Evolutionary conservation across 2,888 invertebrate genomes (phyloP).

Genomic region (Drosophila emarginata): DNA sequence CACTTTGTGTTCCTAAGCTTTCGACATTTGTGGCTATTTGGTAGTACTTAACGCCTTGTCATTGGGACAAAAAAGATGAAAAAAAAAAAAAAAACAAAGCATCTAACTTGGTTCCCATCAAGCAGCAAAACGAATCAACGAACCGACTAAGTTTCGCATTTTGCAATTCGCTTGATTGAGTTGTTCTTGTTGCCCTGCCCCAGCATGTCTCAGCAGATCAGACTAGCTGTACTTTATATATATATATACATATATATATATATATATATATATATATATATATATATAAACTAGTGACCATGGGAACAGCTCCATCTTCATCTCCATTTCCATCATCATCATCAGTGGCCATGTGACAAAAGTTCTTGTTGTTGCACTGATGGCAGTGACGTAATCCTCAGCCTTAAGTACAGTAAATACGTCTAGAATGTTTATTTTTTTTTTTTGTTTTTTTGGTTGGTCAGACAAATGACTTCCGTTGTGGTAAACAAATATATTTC

Average conservation of each 20-base stretch:
- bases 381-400: constrained; percentile 45
- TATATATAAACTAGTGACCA: constrained; percentile 47
- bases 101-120: constrained; percentile 62
- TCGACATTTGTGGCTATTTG: constrained; percentile 59
- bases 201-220: constrained; percentile 60
- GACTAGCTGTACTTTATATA: constrained; percentile 67
- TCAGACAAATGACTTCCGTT: constrained; percentile 75
- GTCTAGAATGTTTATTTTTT: constrained; percentile 18
- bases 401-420: constrained; percentile 37
- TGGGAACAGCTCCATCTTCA: constrained; percentile 56
- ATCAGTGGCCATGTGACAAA: constrained; percentile 47
- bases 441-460: constrained; percentile 34
- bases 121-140: constrained; percentile 21
- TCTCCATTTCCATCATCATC: constrained; percentile 32
- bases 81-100: constrained; percentile 14
- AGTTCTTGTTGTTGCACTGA: constrained; percentile 16
- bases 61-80: constrained; percentile 37
- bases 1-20: constrained; percentile 40
- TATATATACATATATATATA: constrained; percentile 15
- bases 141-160: constrained; percentile 37
- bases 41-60: constrained; percentile 55
- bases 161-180: constrained; percentile 71
- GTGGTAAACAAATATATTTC: constrained; percentile 30
- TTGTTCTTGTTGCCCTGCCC: constrained; percentile 59
- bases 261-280: constrained; percentile 22